A percentile compares a stretch with the other conserved stretches of the same genome.
These are phyloP conservation scores for Venustaconcha ellipsiformis DNA, from an alignment of 1,140 invertebrate genomes.

Conservation along the genomic window DNA sequence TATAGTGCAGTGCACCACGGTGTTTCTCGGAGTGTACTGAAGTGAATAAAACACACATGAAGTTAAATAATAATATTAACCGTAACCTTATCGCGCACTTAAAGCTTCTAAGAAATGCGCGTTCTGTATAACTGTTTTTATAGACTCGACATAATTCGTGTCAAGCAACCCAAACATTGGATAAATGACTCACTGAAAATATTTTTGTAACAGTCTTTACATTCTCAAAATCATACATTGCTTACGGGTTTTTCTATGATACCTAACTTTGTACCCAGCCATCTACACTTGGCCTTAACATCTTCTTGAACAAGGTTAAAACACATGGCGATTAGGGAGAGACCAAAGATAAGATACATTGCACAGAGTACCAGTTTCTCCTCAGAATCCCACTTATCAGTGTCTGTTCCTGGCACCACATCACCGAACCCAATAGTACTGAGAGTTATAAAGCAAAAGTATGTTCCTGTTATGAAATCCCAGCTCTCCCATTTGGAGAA, in stretches of 20 bases:
- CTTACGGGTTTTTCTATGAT: constrained; percentile 51
- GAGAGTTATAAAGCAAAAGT: constrained; percentile 92
- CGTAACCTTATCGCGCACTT: too few relatives aligned
- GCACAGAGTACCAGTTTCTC: constrained; percentile 65
- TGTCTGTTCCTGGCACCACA: constrained; percentile 77
- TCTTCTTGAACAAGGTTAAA: constrained; percentile 99
- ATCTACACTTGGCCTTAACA: constrained; percentile 80
- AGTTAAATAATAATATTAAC: too few relatives aligned
- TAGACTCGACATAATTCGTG: too few relatives aligned
- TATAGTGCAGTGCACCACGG: too few relatives aligned
- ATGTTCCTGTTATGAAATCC: constrained; percentile 91
- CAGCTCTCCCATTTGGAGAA: constrained; percentile 67
- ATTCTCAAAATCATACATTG: too few relatives aligned
- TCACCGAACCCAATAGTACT: constrained; percentile 90
- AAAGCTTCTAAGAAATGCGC: too few relatives aligned
- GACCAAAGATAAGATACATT: constrained; percentile 82
- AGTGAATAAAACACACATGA: too few relatives aligned
- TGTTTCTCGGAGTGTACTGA: too few relatives aligned
- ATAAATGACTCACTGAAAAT: too few relatives aligned
- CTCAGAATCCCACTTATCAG: constrained; percentile 58
- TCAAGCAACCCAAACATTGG: too few relatives aligned
- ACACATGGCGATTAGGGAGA: constrained; percentile 98
- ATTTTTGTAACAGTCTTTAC: too few relatives aligned
- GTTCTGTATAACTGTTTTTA: too few relatives aligned
- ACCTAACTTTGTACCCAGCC: constrained; percentile 69